Evolutionary conservation across 2,113 vertebrate species (phyloP), one percentile per base, ranked within the genome.

Genomic region (Oncorhynchus mykiss): DNA sequence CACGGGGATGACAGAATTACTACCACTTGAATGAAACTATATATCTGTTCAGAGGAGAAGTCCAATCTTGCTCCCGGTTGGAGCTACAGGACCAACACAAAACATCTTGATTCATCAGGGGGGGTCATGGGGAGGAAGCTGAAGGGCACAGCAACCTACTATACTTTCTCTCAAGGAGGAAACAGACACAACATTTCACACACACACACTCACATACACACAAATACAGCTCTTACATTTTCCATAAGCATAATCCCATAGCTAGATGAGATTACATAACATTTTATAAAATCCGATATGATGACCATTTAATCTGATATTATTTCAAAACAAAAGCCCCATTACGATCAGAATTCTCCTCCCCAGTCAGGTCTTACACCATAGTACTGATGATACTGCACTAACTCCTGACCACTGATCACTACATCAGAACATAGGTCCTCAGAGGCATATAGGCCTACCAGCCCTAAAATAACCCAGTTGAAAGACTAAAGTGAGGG

Each of bases 11-110:
- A 94, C 93, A 94, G 93, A 92, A 91, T 93, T 91, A 94, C 90
- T 90, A 87, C 92, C 85, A 81, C 81, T 90, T 86, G 91, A 94
- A 94, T 93, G 86, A 92, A 94, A 93, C 93, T 76, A 90, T 94
- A 94, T 92, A 94, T 94, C 93, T 93, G 88, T 65, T 57, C 39
- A 60, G 70, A 70, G 71, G 49, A 86, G 89, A 89, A 84, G 87
- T 91, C 90, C 89, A 93, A 91, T 93, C 88, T 88, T 79, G 87
- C 84, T 88, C 86, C 88, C 49, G 48, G 9, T 14, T 14, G 4
- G 18, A 25, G 62, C 48, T 22, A 65, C 34, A 57, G 1, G 29
- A 25, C 60, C 54, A 45, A 54, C 60, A 66, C 73, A 64, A 45
- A 75, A 71, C 62, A 9, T 67, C 62, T 67, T 57, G 84, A 84